A percentile compares a stretch with the other conserved stretches of the same genome.
Conservation (phyloP, 2,888 invertebrate species). For the Lepidocyrtinus sp. region DNA sequence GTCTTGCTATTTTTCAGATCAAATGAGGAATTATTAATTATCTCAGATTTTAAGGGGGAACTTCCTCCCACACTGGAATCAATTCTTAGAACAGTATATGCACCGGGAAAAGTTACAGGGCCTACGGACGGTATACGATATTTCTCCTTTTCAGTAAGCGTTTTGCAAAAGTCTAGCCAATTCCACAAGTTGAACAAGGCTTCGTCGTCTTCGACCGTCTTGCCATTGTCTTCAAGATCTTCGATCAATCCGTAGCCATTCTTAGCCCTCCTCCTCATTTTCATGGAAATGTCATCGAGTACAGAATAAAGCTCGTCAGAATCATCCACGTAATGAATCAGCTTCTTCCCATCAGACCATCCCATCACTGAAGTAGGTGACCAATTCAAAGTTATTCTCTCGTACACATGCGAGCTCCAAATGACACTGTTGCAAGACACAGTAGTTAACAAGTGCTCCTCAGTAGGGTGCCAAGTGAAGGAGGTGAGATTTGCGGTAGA, state of each 20-base stretch:
- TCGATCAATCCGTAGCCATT: constrained; percentile 85
- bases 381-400: constrained; percentile 87
- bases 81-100: constrained; percentile 63
- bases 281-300: constrained; percentile 81
- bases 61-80: constrained; percentile 46
- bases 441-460: constrained; percentile 82
- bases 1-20: constrained; percentile 67
- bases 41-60: constrained; percentile 66
- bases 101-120: constrained; percentile 66
- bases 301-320: constrained; percentile 75
- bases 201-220: constrained; percentile 79
- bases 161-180: constrained; percentile 83
- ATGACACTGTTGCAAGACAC: constrained; percentile 72
- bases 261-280: constrained; percentile 81
- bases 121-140: constrained; percentile 63
- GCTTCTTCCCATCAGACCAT: constrained; percentile 83
- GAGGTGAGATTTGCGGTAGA: constrained; percentile 76
- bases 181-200: constrained; percentile 87
- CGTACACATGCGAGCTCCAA: constrained; percentile 84
- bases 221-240: constrained; percentile 83
- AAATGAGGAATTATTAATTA: constrained; percentile 67
- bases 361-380: constrained; percentile 81
- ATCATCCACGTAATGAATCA: constrained; percentile 77
- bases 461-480: constrained; percentile 90
- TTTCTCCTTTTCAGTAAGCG: constrained; percentile 77